A percentile compares a stretch with the other conserved stretches of the same genome.
Conservation (phyloP, 2,797 vertebrate genomes). For the Pempheris klunzingeri region DNA sequence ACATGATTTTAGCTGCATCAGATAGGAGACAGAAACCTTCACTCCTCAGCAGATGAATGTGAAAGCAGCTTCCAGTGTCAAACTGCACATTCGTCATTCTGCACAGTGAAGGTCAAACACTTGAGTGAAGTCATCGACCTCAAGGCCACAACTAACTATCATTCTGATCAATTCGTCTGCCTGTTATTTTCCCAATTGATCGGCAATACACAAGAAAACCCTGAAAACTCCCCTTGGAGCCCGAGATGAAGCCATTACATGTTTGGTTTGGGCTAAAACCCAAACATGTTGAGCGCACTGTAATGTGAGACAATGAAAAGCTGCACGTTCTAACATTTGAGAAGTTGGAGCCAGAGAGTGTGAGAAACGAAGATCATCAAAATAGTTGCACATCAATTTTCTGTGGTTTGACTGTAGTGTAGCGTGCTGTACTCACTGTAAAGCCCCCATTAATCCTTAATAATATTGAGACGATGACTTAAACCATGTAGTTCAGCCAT, state of each 20-base stretch:
- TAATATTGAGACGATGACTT: neutral
- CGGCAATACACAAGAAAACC: neutral
- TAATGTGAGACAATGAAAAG: neutral
- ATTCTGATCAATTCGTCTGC: neutral
- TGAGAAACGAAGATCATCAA: too few species aligned
- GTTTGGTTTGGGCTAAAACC: neutral
- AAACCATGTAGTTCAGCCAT: too few species aligned
- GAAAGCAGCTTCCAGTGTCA: neutral
- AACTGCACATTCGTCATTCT: neutral
- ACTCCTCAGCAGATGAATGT: neutral
- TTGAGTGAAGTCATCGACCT: neutral
- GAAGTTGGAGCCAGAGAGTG: neutral
- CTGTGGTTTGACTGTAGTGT: too few species aligned
- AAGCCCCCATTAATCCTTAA: neutral
- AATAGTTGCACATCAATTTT: too few species aligned
- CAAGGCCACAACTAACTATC: neutral
- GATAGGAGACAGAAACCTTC: neutral
- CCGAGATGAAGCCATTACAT: neutral
- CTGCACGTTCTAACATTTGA: too few species aligned
- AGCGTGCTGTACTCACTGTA: too few species aligned
- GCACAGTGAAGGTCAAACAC: neutral
- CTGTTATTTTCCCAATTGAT: neutral
- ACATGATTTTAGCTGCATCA: too few species aligned
- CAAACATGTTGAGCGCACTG: too few species aligned
- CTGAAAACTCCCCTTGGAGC: neutral